These are phyloP conservation scores for Morinoia aosen DNA, from an alignment of 2,888 invertebrate species.

Conservation along the genomic window DNA sequence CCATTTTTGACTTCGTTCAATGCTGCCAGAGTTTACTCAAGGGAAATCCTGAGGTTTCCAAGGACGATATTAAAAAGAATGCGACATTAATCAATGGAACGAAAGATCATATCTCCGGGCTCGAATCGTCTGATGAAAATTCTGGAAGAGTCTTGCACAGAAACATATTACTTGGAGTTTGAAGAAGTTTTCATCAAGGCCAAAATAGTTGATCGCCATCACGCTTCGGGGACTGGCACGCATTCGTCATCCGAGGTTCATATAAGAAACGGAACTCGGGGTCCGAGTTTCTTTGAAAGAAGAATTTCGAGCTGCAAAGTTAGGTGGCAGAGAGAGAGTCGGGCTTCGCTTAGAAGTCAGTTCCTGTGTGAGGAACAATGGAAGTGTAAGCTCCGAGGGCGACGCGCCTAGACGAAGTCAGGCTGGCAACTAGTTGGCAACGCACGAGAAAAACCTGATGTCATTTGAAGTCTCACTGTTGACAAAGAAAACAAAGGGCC, in stretches of 20 bases:
- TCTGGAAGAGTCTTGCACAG: not conserved
- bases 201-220: constrained; percentile 13
- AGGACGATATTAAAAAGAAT: not conserved
- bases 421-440: not conserved
- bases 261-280: constrained; percentile 30
- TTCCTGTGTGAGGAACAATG: not conserved
- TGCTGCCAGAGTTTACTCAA: not conserved
- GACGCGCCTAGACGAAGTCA: not conserved
- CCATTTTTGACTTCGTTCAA: not conserved
- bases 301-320: constrained; percentile 10
- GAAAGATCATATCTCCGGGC: not conserved
- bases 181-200: constrained; percentile 19
- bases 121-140: not conserved
- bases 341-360: constrained; percentile 10
- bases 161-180: constrained; percentile 1
- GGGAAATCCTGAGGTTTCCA: not conserved
- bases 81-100: not conserved
- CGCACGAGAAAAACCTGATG: not conserved
- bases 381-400: not conserved
- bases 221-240: not conserved
- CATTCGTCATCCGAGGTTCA: constrained; percentile 36
- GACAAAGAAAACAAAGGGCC: constrained; percentile 3
- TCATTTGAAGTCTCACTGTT: constrained; percentile 8
- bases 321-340: not conserved
- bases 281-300: constrained; percentile 10